Base-by-base conservation (phyloP, 2,797 vertebrate species). In the Microchirus variegatus region DNA sequence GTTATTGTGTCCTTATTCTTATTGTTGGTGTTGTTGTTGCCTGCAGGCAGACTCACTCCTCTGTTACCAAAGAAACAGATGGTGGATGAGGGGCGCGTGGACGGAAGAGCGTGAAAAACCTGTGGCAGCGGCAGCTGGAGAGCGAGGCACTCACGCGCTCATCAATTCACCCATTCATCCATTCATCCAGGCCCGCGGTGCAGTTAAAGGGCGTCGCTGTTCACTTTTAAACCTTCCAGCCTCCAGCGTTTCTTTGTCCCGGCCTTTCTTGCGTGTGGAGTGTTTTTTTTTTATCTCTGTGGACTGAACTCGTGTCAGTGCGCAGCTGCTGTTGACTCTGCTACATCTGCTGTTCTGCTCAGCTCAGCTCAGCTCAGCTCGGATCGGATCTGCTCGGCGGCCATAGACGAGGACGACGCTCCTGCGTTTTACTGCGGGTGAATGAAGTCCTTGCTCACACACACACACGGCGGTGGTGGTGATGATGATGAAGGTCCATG, bases 81-180 rank as follows among this genome's bases (percentile, higher is more conserved):
- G 89, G 89, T 80, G 84, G 80, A 87, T 85, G 83, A 80, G 71
- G 83, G 80, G 71, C 60, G 73, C 71, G 73, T 84, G 83, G 77
- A 90, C 87, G 89, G 89, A 85, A 61, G 83, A 81, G 65, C 67
- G 14, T n/a, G 36, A 80, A 83, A 22, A 86, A 90, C 88, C 85
- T 86, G 88, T 86, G 71, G 84, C 75, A 79, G 87, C 90, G 79
- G 87, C 90, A 91, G 90, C 91, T 90, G 90, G 83, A 79, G 73
- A 83, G 72, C 88, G 83, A 84, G 80, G 52, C 53, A 42, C 41
- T 15, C 41, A 42, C 40, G 10, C 72, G 0, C 64, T 43, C 61
- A 82, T 83, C 83, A 60, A 78, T 70, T 42, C 31, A n/a, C 36
- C 6, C n/a, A 12, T 16, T 40, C 10, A 17, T 49, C 73, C 58